Evolutionary conservation across 2,797 vertebrate species (phyloP).

Genomic region (Leucoraja ocellata): DNA sequence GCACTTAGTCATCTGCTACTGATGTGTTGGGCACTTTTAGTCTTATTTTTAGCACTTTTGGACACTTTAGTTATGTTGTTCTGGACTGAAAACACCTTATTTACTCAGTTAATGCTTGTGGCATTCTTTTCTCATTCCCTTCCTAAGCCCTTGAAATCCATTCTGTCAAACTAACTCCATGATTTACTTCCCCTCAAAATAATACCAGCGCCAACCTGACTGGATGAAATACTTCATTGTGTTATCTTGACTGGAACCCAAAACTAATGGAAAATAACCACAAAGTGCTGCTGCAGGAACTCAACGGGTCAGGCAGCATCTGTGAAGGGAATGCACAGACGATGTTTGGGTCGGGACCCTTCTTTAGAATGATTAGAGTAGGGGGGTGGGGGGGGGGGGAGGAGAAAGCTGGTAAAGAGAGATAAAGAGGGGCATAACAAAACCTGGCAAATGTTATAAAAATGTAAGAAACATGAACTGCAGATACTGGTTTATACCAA

Average conservation of each 20-base stretch:
- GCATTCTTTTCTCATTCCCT: not conserved
- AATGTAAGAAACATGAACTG: too few relatives aligned
- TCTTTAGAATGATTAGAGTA: too few relatives aligned
- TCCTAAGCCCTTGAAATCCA: not conserved
- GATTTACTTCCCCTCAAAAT: not conserved
- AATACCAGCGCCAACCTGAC: not conserved
- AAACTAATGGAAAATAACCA: not conserved
- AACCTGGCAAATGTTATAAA: too few relatives aligned
- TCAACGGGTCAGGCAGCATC: not conserved
- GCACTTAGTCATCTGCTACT: not conserved
- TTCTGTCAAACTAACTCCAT: not conserved
- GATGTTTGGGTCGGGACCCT: too few relatives aligned
- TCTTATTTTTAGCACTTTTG: not conserved
- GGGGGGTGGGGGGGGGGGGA: too few relatives aligned
- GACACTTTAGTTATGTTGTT: not conserved
- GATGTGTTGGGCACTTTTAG: not conserved
- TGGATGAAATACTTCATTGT: not conserved
- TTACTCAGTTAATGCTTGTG: slow-evolving; percentile 8
- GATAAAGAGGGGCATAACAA: too few relatives aligned
- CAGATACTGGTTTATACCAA: too few relatives aligned
- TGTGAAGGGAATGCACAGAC: too few relatives aligned
- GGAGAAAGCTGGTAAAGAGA: too few relatives aligned
- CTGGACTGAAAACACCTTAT: not conserved
- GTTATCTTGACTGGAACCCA: not conserved
- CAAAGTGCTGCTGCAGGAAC: not conserved